Evolutionary conservation across 1,140 invertebrate species (phyloP), one percentile per base, ranked within the genome.

Genomic region (Drosophila setifemur): DNA sequence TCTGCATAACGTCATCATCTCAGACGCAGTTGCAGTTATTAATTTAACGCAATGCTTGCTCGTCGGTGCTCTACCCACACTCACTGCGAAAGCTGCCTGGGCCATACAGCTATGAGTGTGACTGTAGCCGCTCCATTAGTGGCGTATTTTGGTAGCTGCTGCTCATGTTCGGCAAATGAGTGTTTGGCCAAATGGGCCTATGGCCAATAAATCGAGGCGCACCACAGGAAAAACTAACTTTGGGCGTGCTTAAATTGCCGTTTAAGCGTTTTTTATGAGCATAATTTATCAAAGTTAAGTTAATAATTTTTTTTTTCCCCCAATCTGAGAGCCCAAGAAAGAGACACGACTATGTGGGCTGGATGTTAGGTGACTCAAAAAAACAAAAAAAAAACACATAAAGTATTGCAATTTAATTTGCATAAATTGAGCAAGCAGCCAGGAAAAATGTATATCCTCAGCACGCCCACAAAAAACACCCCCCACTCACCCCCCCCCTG

Each of bases 401-500:
- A 83, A 83, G 74, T 71, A 83, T 85, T 83, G 81, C 79, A 83
- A 83, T 83, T 83, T 83, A 85, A 86, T 83, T 83, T 83, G 81
- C 79, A 83, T 83, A 83, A 83, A 83, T 83, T 83, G 74, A 75
- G 79, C 70, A 63, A 66, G 66, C 61, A 72, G 39, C 42, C 43
- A 69, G 50, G n/a, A n/a, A n/a, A n/a, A n/a, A n/a, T n/a, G n/a
- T n/a, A n/a, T n/a, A n/a, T n/a, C n/a, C n/a, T n/a, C n/a, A n/a
- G 57, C 40, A 26, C 49, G 47, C 52, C 29, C 33, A 33, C 28
- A 9, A n/a, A n/a, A n/a, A n/a, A n/a, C 25, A 6, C 43, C 9
- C 23, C 28, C 43, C 63, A 42, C 14, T 14, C 39, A 39, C 60
- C 33, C 16, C 37, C 47, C 28, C 21, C 33, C 31, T 23, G 21